These are phyloP conservation scores for Hirundo rustica DNA, from an alignment of 2,797 vertebrate species.

Conservation along the genomic window DNA sequence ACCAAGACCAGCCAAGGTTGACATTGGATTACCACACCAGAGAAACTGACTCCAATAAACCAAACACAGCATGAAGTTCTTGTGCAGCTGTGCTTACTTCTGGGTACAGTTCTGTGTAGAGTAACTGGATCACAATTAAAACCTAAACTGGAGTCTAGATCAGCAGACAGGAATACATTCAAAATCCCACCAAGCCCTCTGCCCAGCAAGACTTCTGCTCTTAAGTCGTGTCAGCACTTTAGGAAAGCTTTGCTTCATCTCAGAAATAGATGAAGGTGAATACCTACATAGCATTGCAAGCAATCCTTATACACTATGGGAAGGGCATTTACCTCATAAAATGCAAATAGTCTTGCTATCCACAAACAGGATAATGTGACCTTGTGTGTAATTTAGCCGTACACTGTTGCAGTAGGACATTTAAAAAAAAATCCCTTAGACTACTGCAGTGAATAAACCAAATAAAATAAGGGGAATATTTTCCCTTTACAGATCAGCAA, in stretches of 20 bases:
- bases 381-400: background rate
- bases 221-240: background rate
- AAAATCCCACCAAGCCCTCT: background rate
- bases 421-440: background rate
- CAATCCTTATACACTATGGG: background rate
- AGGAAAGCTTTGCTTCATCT: background rate
- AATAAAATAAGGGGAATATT: background rate
- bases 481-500: background rate
- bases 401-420: background rate
- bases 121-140: background rate
- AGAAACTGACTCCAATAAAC: background rate
- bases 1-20: background rate
- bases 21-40: background rate
- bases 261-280: background rate
- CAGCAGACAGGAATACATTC: background rate
- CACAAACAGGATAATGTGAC: background rate
- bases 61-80: background rate
- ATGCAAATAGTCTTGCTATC: background rate
- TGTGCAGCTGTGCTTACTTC: background rate
- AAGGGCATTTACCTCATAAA: conserved; percentile 21
- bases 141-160: background rate
- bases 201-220: background rate
- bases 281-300: background rate
- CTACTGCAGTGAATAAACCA: background rate
- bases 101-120: background rate